These are phyloP conservation scores for Listronotus oregonensis DNA, from an alignment of 1,140 invertebrate genomes.

Conservation along the genomic window DNA sequence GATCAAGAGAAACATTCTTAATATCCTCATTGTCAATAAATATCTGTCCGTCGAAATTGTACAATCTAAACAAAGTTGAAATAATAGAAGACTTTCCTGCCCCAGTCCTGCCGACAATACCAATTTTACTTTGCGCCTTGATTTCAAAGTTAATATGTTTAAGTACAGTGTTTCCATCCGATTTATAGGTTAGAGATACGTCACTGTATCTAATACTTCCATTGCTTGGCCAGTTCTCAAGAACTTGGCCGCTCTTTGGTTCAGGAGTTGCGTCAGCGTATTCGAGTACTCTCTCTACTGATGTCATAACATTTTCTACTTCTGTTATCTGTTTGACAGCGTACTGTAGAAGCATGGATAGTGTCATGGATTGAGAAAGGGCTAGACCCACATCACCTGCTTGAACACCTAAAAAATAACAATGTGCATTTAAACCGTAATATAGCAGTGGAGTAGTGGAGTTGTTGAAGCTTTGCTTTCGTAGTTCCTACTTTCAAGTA, in stretches of 20 bases:
- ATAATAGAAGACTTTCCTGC: slow-evolving; percentile 79
- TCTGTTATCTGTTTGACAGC: slow-evolving; percentile 65
- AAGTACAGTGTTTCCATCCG: slow-evolving; percentile 65
- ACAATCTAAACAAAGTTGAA: slow-evolving; percentile 62
- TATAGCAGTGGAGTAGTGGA: too few species aligned
- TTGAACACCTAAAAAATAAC: not conserved
- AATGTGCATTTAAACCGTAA: too few species aligned
- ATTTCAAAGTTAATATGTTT: slow-evolving; percentile 68
- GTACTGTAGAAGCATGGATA: slow-evolving; percentile 60
- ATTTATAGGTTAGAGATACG: slow-evolving; percentile 68
- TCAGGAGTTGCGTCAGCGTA: slow-evolving; percentile 63
- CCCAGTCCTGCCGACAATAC: slow-evolving; percentile 55
- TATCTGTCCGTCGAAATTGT: too few species aligned
- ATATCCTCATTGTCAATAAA: slow-evolving; percentile 36
- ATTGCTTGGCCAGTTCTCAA: slow-evolving; percentile 72
- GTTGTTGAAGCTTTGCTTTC: too few species aligned
- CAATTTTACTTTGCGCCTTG: slow-evolving; percentile 64
- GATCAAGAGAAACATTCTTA: slow-evolving; percentile 63
- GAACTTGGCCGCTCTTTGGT: slow-evolving; percentile 49
- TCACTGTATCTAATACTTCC: slow-evolving; percentile 72
- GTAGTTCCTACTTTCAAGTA: too few species aligned
- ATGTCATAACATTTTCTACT: slow-evolving; percentile 78
- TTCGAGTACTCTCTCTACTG: slow-evolving; percentile 76
- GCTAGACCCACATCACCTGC: slow-evolving; percentile 63
- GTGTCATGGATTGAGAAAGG: slow-evolving; percentile 46